Evolutionary conservation across 2,797 vertebrate species (phyloP).

Genomic region (Forpus xanthops): DNA sequence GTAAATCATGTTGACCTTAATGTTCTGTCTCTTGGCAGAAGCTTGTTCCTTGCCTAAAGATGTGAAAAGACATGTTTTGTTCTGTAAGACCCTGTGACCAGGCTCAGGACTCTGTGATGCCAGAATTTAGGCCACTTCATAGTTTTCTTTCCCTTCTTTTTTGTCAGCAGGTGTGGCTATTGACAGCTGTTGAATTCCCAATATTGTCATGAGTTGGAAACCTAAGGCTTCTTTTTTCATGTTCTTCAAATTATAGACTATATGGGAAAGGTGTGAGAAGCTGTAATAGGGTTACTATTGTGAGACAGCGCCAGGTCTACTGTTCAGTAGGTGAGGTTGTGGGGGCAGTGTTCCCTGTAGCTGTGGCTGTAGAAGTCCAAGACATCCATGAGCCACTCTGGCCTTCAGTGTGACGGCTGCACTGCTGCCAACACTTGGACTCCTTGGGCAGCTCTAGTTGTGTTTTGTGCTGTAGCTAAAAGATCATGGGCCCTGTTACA

Average conservation of each 20-base stretch:
- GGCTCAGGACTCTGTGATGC: background rate
- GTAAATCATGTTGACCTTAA: background rate
- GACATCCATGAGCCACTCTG: background rate
- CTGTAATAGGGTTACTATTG: background rate
- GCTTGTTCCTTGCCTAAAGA: background rate
- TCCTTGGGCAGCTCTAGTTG: background rate
- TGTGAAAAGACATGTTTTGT: background rate
- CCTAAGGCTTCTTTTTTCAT: background rate
- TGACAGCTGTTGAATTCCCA: background rate
- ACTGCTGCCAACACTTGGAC: fast-evolving
- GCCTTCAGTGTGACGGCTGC: background rate
- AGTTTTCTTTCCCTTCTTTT: background rate
- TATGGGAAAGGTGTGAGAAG: background rate
- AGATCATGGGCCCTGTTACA: background rate
- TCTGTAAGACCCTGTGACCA: background rate
- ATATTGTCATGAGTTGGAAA: background rate
- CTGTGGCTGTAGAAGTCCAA: background rate
- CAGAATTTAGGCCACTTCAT: background rate
- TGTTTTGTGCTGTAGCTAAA: background rate
- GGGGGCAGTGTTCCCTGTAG: background rate
- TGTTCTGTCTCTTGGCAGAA: background rate
- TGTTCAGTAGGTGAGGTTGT: background rate
- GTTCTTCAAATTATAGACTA: background rate
- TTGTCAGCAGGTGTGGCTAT: background rate
- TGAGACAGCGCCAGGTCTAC: background rate